A percentile compares a stretch with the other conserved stretches of the same genome.
Evolutionary conservation across 2,797 vertebrate species (phyloP).

Genomic region (Gobionotothen gibberifrons): DNA sequence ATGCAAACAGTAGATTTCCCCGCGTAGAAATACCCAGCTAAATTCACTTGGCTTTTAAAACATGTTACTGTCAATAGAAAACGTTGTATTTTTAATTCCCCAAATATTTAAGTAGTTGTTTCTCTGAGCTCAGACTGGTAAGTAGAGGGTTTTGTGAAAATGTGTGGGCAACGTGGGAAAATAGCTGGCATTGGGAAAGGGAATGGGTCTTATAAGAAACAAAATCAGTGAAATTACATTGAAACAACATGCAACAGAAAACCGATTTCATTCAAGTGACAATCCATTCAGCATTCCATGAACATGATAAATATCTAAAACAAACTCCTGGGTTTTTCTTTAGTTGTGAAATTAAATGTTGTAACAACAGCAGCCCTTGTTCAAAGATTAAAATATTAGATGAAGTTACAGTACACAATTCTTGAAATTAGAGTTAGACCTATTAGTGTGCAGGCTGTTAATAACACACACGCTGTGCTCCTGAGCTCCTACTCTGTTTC

Average conservation of each 20-base stretch:
- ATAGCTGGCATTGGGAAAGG: constrained; percentile 58
- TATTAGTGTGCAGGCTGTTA: constrained; percentile 56
- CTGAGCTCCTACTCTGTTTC: constrained; percentile 49
- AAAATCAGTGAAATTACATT: constrained; percentile 63
- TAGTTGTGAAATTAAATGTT: constrained; percentile 14
- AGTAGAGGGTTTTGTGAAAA: constrained; percentile 68
- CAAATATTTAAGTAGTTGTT: constrained; percentile 22
- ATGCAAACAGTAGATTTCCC: constrained; percentile 20
- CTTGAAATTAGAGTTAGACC: constrained; percentile 45
- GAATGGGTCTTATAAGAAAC: constrained; percentile 60
- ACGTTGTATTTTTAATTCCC: background rate
- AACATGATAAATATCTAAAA: constrained; percentile 31
- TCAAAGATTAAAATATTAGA: constrained; percentile 50
- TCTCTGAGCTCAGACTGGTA: constrained; percentile 70
- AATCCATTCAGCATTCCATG: constrained; percentile 56
- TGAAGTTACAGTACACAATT: constrained; percentile 53
- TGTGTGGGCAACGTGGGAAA: constrained; percentile 53
- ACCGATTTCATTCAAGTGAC: constrained; percentile 46
- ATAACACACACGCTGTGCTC: constrained; percentile 55
- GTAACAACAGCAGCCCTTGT: constrained; percentile 13
- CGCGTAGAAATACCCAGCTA: constrained; percentile 18
- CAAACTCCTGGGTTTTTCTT: constrained; percentile 4
- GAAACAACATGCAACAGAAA: constrained; percentile 65
- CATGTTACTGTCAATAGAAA: constrained; percentile 9
- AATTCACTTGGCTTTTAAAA: constrained; percentile 18